Evolutionary conservation across 2,888 invertebrate genomes (phyloP), one percentile per base, ranked within the genome.

Genomic region (Epirrhoe alternata): DNA sequence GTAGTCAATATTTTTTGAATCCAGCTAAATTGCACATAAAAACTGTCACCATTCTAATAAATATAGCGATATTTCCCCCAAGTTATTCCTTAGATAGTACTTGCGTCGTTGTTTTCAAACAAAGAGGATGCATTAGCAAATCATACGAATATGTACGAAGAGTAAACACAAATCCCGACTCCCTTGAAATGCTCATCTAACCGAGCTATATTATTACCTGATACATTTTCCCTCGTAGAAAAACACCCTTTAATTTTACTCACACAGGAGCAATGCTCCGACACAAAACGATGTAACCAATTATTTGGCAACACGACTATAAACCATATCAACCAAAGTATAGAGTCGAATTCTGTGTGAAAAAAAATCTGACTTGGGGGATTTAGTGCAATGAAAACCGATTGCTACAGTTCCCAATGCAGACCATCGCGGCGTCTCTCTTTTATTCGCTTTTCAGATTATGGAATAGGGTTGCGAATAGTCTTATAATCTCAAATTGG

Each of bases 171-270:
- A 84, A 84, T 82, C 79, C 75, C 70, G 69, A 80, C 82, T 79
- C 81, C 81, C 80, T 73, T 80, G 80, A 82, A 86, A 82, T 81
- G 80, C 78, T 85, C 85, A 84, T 85, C 81, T 83, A 82, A 78
- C 85, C 79, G 66, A 79, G 81, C 80, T 84, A 78, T 85, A 85
- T 85, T 87, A 86, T 84, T 86, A 87, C 85, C 84, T 86, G 85
- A 88, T 87, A 86, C 84, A 83, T 86, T 87, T 84, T 82, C 81
- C 82, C 79, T 79, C 73, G 78, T 78, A 84, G 85, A 87, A 86
- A 86, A 86, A 86, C 85, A 84, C 84, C 84, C 86, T 85, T 83
- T 86, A 86, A 86, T 86, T 86, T 86, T 82, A 83, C 86, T 81
- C 82, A 79, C 82, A 80, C 77, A 77, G 71, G 71, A 74, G 63